These are phyloP conservation scores for Beroe ovata DNA, from an alignment of 37 sponge, comb jelly and placozoan genomes.

Conservation along the genomic window DNA sequence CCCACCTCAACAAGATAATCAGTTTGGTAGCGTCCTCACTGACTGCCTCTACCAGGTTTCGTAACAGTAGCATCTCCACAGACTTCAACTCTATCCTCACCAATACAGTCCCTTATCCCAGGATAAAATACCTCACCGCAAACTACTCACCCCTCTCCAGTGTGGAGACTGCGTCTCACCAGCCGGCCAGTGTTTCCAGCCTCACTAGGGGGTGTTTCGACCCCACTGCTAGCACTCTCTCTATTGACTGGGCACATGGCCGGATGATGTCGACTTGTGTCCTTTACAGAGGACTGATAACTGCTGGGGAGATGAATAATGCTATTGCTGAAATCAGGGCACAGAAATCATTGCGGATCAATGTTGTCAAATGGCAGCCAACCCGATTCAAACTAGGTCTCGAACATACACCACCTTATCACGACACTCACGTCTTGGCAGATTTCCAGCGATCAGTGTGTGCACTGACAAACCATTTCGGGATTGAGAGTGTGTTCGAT, in stretches of 20 bases:
- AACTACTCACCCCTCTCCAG: not conserved
- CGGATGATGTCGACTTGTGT: not conserved
- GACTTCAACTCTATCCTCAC: slow-evolving; percentile 10
- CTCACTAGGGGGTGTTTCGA: not conserved
- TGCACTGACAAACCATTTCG: slow-evolving; percentile 19
- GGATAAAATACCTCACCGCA: not conserved
- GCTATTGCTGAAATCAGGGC: not conserved
- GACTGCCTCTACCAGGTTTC: not conserved
- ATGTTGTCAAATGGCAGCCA: not conserved
- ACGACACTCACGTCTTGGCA: not conserved
- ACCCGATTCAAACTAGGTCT: not conserved
- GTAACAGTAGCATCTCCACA: not conserved
- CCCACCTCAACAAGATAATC: not conserved
- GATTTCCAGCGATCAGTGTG: not conserved
- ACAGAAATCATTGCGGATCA: not conserved
- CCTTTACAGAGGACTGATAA: not conserved
- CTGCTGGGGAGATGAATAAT: slow-evolving; percentile 9
- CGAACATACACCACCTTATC: not conserved
- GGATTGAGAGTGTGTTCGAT: not conserved
- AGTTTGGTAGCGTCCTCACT: not conserved
- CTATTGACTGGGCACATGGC: not conserved
- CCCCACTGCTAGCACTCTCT: not conserved
- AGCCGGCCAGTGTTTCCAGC: not conserved
- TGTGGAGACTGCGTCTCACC: not conserved
- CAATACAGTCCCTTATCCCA: slow-evolving; percentile 16